These are phyloP conservation scores for Stomorhina lunata DNA, from an alignment of 2,888 invertebrate genomes.

Conservation along the genomic window DNA sequence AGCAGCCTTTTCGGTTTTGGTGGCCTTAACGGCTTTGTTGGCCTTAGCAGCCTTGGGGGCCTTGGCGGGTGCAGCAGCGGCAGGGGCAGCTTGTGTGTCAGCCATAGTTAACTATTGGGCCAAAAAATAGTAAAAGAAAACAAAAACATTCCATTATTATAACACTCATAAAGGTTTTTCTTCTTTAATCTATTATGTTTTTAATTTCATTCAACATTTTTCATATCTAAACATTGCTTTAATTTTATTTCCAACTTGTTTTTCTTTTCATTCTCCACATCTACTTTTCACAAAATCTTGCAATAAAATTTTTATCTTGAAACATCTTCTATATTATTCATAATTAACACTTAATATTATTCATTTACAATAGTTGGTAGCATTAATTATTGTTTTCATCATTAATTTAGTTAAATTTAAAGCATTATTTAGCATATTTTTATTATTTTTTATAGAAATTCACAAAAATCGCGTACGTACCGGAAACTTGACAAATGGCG, in stretches of 20 bases:
- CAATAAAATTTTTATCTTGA: constrained; percentile 68
- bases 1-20: constrained; percentile 75
- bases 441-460: constrained; percentile 62
- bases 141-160: constrained; percentile 19
- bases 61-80: constrained; percentile 69
- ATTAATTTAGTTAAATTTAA: constrained; percentile 51
- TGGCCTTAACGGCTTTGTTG: constrained; percentile 73
- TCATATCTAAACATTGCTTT: constrained; percentile 46
- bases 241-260: not conserved
- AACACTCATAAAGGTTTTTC: not conserved
- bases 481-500: constrained; percentile 80
- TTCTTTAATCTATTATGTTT: not conserved
- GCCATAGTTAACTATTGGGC: constrained; percentile 78
- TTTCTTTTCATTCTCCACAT: not conserved
- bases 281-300: not conserved
- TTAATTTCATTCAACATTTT: not conserved
- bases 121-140: not conserved
- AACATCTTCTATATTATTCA: constrained; percentile 70
- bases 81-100: constrained; percentile 78
- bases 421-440: constrained; percentile 65
- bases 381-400: constrained; percentile 43
- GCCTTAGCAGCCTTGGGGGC: constrained; percentile 74
- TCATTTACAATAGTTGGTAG: constrained; percentile 29
- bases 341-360: constrained; percentile 64
- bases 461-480: constrained; percentile 77